Percentiles rank a stretch among this genome's conserved stretches.
Evolutionary conservation across 2,113 vertebrate species (phyloP).

Genomic region (Apteryx owenii): DNA sequence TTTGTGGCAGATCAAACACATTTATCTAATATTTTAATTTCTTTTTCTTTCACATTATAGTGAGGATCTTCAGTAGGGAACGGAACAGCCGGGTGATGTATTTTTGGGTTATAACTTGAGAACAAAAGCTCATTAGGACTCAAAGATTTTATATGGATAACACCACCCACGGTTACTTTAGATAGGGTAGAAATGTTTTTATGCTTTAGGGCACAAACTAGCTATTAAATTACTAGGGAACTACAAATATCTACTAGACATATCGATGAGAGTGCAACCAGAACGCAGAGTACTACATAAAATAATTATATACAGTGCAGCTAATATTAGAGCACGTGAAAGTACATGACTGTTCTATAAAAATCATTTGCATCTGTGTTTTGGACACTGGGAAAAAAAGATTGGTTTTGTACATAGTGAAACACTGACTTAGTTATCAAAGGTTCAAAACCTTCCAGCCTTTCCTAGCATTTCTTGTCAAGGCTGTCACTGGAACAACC

Average conservation of each 20-base stretch:
- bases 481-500: not conserved
- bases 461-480: not conserved
- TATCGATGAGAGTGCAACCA: constrained; percentile 63
- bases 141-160: constrained; percentile 74
- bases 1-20: constrained; percentile 55
- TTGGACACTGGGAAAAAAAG: not conserved
- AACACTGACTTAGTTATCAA: constrained; percentile 1
- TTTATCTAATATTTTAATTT: constrained; percentile 68
- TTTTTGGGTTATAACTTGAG: constrained; percentile 74
- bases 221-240: constrained; percentile 73
- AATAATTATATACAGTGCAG: constrained; percentile 67
- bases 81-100: constrained; percentile 69
- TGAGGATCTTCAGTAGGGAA: constrained; percentile 64
- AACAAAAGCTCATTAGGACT: constrained; percentile 75
- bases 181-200: constrained; percentile 73
- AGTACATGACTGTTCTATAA: constrained; percentile 59
- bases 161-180: constrained; percentile 74
- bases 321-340: constrained; percentile 70
- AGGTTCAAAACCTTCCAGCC: not conserved
- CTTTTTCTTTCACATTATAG: constrained; percentile 67
- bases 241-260: constrained; percentile 74
- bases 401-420: not conserved
- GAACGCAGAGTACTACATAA: constrained; percentile 68
- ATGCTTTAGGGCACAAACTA: constrained; percentile 72
- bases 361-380: constrained; percentile 23